These are phyloP conservation scores for Mimas tiliae DNA, from an alignment of 2,888 invertebrate species.

Conservation along the genomic window DNA sequence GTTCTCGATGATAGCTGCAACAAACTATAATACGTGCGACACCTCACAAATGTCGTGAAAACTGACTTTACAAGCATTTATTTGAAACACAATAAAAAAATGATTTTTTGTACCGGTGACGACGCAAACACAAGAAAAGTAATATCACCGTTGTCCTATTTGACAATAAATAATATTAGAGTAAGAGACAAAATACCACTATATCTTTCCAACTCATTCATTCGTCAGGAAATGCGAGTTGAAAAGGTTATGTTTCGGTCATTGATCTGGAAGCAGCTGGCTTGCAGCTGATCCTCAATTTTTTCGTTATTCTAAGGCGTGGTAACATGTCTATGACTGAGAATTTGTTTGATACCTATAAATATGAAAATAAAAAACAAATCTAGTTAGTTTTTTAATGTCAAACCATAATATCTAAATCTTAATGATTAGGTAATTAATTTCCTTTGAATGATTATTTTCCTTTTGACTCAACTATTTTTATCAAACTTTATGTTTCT, in stretches of 20 bases:
- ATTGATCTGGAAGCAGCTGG: conserved; percentile 53
- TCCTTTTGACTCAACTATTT: too few relatives aligned
- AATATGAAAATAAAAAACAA: too few relatives aligned
- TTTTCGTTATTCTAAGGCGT: conserved; percentile 7
- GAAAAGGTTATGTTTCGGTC: conserved; percentile 44
- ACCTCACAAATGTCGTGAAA: conserved; percentile 46
- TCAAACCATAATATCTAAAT: too few relatives aligned
- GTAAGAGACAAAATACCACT: background rate
- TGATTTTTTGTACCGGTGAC: conserved; percentile 34
- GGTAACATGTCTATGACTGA: background rate
- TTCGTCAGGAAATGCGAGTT: conserved; percentile 29
- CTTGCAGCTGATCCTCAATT: conserved; percentile 36
- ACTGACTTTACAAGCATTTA: conserved; percentile 62
- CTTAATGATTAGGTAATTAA: too few relatives aligned
- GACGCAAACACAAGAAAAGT: background rate
- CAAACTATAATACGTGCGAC: conserved; percentile 44
- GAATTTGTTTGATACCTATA: too few relatives aligned
- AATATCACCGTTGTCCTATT: background rate
- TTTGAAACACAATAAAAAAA: conserved; percentile 40
- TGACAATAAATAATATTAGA: background rate
- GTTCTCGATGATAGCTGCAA: conserved; percentile 47
- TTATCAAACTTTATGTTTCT: too few relatives aligned
- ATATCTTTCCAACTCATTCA: background rate
- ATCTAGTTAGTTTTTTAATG: too few relatives aligned
- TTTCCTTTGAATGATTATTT: too few relatives aligned